These are phyloP conservation scores for Apocheima hispidaria DNA, from an alignment of 2,888 invertebrate species.

Conservation along the genomic window DNA sequence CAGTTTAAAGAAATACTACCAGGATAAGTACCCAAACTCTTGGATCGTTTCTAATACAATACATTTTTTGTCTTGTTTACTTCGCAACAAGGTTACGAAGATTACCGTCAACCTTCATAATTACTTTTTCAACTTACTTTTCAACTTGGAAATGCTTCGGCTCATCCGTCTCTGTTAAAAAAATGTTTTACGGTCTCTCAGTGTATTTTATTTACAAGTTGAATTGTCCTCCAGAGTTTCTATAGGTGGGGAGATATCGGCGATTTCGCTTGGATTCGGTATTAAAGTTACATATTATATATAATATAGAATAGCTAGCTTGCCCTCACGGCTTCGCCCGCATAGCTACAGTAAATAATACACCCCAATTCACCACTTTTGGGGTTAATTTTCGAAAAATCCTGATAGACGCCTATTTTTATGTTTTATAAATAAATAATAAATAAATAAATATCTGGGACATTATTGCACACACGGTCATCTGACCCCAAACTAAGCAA, in stretches of 20 bases:
- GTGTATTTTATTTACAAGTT: conserved; percentile 63
- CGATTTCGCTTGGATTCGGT: not conserved
- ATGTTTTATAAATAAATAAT: no score
- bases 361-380: no score
- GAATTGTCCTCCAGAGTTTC: conserved; percentile 52
- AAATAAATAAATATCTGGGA: not conserved
- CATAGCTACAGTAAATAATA: no score
- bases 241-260: conserved; percentile 19
- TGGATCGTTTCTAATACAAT: conserved; percentile 33
- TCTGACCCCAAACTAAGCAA: no score
- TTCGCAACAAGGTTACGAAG: conserved; percentile 52
- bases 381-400: no score
- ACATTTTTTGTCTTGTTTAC: conserved; percentile 43
- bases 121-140: conserved; percentile 62
- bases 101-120: conserved; percentile 58
- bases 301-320: no score
- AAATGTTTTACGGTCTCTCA: conserved; percentile 58
- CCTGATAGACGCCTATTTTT: no score
- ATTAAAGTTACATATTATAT: not conserved
- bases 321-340: no score
- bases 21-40: conserved; percentile 11
- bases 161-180: conserved; percentile 57
- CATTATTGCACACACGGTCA: no score
- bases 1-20: not conserved
- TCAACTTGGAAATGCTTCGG: conserved; percentile 56